These are phyloP conservation scores for Poecilia wingei DNA, from an alignment of 2,797 vertebrate species.

Conservation along the genomic window DNA sequence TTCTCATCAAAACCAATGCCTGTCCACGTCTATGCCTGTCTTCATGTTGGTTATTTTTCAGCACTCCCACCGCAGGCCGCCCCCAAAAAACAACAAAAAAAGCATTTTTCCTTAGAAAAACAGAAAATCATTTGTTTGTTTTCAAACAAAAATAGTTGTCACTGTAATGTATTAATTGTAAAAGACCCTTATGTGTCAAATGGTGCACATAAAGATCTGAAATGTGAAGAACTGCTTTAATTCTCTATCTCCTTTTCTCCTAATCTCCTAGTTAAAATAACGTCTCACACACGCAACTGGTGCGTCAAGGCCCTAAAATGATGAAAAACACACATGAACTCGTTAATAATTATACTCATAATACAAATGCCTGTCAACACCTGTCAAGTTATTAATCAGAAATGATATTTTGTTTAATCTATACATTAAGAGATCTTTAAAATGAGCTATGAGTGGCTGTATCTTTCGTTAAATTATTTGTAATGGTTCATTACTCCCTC, in stretches of 20 bases:
- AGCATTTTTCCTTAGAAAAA: background rate
- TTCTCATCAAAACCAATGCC: slow-evolving; percentile 48
- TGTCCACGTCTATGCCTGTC: slow-evolving; percentile 57
- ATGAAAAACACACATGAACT: background rate
- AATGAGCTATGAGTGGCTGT: background rate
- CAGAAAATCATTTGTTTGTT: background rate
- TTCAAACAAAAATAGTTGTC: background rate
- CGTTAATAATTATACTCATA: background rate
- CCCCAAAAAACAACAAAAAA: background rate
- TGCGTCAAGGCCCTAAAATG: background rate
- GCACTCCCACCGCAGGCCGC: too few relatives aligned
- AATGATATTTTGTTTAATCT: background rate
- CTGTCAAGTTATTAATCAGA: background rate
- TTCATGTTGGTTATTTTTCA: slow-evolving; percentile 5
- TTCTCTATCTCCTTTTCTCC: background rate
- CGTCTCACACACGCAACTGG: background rate
- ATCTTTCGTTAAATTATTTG: background rate
- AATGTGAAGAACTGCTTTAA: background rate
- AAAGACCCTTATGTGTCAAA: background rate
- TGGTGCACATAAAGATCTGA: background rate
- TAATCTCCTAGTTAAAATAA: background rate
- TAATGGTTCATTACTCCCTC: background rate
- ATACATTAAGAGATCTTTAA: background rate
- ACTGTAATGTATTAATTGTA: background rate
- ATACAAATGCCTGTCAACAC: background rate